Percentiles rank a stretch among this genome's conserved stretches.
Conservation (phyloP, 2,113 vertebrate genomes). For the Oreotrochilus melanogaster region DNA sequence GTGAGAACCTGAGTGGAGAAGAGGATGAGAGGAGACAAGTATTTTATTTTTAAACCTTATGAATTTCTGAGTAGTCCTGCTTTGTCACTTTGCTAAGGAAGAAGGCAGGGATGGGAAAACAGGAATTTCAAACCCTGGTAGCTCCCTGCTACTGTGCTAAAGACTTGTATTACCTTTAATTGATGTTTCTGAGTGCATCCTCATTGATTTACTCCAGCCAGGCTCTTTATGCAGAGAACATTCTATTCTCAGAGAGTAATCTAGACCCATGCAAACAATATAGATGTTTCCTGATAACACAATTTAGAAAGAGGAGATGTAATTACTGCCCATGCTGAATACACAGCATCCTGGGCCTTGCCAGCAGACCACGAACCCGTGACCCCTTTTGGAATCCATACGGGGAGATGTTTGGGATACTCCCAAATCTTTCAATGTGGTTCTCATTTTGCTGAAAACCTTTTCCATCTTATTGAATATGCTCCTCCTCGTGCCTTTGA, state of each 20-base stretch:
- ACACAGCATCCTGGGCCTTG: not conserved
- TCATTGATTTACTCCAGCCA: constrained; percentile 67
- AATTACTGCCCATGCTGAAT: constrained; percentile 54
- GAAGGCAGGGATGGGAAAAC: constrained; percentile 20
- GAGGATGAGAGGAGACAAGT: constrained; percentile 42
- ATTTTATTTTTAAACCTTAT: constrained; percentile 67
- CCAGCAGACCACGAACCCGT: not conserved
- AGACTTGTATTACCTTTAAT: constrained; percentile 69
- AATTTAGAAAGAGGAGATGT: constrained; percentile 52
- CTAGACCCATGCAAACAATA: constrained; percentile 52
- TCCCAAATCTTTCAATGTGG: constrained; percentile 16
- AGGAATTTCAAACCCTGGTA: constrained; percentile 26
- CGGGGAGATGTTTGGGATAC: not conserved
- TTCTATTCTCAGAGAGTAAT: constrained; percentile 69
- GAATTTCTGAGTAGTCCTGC: constrained; percentile 61
- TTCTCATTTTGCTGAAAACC: constrained; percentile 37
- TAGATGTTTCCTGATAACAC: constrained; percentile 66
- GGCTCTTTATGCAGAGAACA: constrained; percentile 54
- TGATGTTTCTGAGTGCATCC: constrained; percentile 63
- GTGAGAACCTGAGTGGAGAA: not conserved
- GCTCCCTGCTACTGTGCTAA: constrained; percentile 4
- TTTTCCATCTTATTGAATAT: constrained; percentile 14
- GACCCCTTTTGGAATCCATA: not conserved
- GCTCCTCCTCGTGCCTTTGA: constrained; percentile 3
- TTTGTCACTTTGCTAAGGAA: constrained; percentile 8